Evolutionary conservation across 1,140 invertebrate genomes (phyloP).

Genomic region (Maconellicoccus hirsutus): DNA sequence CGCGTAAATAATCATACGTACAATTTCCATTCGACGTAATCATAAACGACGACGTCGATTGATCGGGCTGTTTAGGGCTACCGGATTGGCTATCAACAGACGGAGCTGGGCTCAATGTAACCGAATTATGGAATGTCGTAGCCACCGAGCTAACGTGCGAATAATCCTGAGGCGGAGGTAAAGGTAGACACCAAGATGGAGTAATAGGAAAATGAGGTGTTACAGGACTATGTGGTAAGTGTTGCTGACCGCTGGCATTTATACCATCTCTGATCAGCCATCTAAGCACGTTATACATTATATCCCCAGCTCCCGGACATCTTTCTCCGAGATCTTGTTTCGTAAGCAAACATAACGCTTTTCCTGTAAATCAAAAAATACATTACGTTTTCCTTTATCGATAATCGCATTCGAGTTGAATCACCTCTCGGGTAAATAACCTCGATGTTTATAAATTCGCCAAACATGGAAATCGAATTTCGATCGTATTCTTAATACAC

Average conservation of each 20-base stretch:
- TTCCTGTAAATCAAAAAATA: conserved; percentile 44
- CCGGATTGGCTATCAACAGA: conserved; percentile 76
- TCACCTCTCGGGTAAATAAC: too few relatives aligned
- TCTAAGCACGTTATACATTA: conserved; percentile 84
- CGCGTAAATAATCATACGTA: not conserved
- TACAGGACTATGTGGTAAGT: conserved; percentile 67
- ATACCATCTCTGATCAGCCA: conserved; percentile 73
- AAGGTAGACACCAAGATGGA: conserved; percentile 41
- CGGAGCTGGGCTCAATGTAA: conserved; percentile 77
- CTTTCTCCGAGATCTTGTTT: conserved; percentile 80
- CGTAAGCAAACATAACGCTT: conserved; percentile 78
- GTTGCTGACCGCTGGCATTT: conserved; percentile 62
- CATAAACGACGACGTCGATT: conserved; percentile 2
- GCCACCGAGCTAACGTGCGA: conserved; percentile 40
- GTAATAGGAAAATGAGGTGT: conserved; percentile 67
- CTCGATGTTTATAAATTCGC: too few relatives aligned
- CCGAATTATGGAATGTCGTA: conserved; percentile 50
- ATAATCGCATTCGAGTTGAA: too few relatives aligned
- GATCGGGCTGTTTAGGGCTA: conserved; percentile 42
- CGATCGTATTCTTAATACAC: too few relatives aligned
- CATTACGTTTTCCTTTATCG: not conserved
- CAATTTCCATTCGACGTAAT: not conserved
- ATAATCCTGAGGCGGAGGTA: conserved; percentile 46
- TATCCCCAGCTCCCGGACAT: conserved; percentile 81
- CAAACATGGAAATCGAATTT: too few relatives aligned